phyloP scores from a whole-genome alignment of 2,797 vertebrate species.

The Amphiprion clarkii region DNA sequence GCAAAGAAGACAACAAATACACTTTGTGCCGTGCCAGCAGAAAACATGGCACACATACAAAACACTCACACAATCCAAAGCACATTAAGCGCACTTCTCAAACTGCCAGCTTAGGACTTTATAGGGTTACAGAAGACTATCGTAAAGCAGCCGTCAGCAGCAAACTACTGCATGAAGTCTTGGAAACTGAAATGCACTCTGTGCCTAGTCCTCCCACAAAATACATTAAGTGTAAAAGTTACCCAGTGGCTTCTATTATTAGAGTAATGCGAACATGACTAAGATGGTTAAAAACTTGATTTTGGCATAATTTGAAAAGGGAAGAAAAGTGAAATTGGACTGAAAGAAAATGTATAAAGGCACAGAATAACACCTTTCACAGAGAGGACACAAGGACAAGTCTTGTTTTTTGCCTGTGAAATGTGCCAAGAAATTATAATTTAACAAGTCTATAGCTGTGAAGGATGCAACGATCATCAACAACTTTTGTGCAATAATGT shows the following conservation, averaged over 20 bases:
- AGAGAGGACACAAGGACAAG: too few species aligned
- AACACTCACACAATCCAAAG: slow-evolving; percentile 24
- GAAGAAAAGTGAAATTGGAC: too few species aligned
- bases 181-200: neutral
- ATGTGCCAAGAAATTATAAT: slow-evolving; percentile 14
- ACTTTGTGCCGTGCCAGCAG: slow-evolving; percentile 27
- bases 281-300: neutral
- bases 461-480: slow-evolving; percentile 18
- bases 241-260: neutral
- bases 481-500: neutral
- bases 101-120: slow-evolving; percentile 20
- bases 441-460: slow-evolving; percentile 13
- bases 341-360: too few species aligned
- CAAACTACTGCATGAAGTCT: neutral
- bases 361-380: too few species aligned
- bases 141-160: slow-evolving; percentile 19
- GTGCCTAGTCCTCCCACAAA: neutral
- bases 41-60: slow-evolving; percentile 27
- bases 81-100: slow-evolving; percentile 15
- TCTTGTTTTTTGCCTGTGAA: neutral
- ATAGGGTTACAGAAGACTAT: slow-evolving; percentile 25
- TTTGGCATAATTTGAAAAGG: neutral
- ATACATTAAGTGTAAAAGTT: neutral
- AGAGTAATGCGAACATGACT: neutral
- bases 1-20: slow-evolving; percentile 42